phyloP scores from a whole-genome alignment of 2,888 invertebrate species.

The Itoplectis maculator region DNA sequence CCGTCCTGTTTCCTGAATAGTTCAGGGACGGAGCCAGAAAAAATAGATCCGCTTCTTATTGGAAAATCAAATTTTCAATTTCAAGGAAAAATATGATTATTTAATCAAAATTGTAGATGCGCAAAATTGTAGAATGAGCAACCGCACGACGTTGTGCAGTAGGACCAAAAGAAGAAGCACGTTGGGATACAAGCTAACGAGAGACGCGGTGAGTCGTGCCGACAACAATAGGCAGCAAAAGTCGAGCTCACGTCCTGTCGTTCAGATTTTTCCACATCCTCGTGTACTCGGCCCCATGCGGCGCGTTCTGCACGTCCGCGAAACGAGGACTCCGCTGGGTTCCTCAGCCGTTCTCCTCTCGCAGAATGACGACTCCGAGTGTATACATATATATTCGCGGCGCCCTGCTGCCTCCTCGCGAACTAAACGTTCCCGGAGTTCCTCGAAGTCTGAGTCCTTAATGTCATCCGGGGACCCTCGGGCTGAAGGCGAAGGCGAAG shows the following conservation, averaged over 20 bases:
- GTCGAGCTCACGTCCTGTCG: conserved; percentile 60
- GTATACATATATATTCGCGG: conserved; percentile 47
- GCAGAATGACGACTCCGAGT: conserved; percentile 50
- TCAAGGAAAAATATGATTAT: too few species aligned
- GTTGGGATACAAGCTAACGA: conserved; percentile 39
- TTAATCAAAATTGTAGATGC: background rate
- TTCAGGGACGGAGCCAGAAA: too few species aligned
- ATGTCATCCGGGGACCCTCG: conserved; percentile 11
- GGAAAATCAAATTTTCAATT: too few species aligned
- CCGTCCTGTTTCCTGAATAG: too few species aligned
- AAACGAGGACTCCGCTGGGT: conserved; percentile 37
- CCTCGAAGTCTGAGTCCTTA: conserved; percentile 41
- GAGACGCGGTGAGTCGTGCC: conserved; percentile 52
- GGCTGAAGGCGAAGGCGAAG: background rate
- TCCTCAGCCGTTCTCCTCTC: conserved; percentile 28
- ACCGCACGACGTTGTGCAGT: background rate
- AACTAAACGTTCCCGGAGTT: conserved; percentile 43
- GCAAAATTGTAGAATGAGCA: background rate
- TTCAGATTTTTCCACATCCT: conserved; percentile 58
- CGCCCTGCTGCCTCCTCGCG: conserved; percentile 59
- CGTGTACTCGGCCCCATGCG: conserved; percentile 61
- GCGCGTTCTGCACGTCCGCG: conserved; percentile 57
- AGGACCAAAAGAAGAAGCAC: conserved; percentile 4
- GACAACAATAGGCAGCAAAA: conserved; percentile 56
- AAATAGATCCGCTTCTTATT: too few species aligned